A percentile compares a stretch with the other conserved stretches of the same genome.
These are phyloP conservation scores for Progne subis DNA, from an alignment of 2,113 vertebrate species.

Conservation along the genomic window DNA sequence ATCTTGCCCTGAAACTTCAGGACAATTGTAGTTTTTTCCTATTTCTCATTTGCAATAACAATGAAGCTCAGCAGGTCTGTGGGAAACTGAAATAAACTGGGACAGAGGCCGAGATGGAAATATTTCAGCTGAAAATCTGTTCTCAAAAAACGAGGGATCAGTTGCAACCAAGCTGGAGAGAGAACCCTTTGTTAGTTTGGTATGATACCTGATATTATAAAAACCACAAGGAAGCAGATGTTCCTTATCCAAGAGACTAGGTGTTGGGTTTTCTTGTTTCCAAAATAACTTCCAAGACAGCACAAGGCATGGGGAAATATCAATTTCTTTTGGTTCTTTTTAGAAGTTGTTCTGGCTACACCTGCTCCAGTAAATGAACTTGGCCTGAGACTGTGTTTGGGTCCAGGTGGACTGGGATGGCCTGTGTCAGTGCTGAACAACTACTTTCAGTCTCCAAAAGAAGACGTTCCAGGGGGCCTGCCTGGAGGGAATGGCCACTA, in stretches of 20 bases:
- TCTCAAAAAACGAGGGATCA: not conserved
- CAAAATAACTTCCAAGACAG: not conserved
- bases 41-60: not conserved
- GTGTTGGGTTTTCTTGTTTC: not conserved
- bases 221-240: not conserved
- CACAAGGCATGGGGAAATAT: not conserved
- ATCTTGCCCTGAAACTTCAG: not conserved
- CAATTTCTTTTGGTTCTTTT: not conserved
- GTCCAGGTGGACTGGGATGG: not conserved
- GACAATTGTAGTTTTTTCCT: not conserved
- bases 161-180: not conserved
- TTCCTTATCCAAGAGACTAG: not conserved
- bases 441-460: not conserved
- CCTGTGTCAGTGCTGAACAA: not conserved
- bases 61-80: not conserved
- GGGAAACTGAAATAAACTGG: not conserved
- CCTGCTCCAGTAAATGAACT: not conserved
- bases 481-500: not conserved
- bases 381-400: not conserved
- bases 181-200: not conserved
- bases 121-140: not conserved
- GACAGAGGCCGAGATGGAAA: not conserved
- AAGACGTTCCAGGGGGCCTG: not conserved
- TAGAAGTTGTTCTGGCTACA: not conserved
- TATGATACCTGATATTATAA: not conserved